A percentile compares a stretch with the other conserved stretches of the same genome.
phyloP scores from a whole-genome alignment of 2,888 invertebrate genomes.

The Limnephilus marmoratus region DNA sequence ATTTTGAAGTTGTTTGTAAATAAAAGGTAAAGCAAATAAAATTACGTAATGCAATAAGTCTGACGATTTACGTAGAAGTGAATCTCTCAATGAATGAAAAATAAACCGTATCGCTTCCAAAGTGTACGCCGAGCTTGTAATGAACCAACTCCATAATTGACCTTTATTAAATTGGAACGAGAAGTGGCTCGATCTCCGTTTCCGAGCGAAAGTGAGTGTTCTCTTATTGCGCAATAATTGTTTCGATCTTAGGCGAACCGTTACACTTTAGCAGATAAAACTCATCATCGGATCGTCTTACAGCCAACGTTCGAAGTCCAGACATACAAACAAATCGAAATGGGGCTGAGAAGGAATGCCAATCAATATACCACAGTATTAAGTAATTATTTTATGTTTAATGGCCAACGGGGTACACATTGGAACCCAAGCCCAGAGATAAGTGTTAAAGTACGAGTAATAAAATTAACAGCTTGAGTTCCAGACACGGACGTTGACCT shows the following conservation, averaged over 20 bases:
- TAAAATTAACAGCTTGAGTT: not conserved
- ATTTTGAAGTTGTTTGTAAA: not conserved
- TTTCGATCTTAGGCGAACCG: not conserved
- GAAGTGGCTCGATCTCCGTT: conserved; percentile 15
- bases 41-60: not conserved
- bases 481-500: not conserved
- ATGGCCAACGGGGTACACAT: not conserved
- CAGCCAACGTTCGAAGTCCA: not conserved
- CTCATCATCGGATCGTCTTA: not conserved
- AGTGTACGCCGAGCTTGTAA: not conserved
- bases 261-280: not conserved
- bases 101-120: not conserved
- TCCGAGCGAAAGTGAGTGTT: conserved; percentile 41
- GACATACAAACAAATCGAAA: not conserved
- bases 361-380: not conserved
- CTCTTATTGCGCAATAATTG: not conserved
- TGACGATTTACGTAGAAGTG: not conserved
- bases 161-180: conserved; percentile 2
- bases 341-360: not conserved
- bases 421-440: not conserved
- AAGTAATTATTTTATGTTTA: not conserved
- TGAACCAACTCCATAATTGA: not conserved
- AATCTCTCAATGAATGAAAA: not conserved
- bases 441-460: not conserved
- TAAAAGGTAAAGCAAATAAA: not conserved